Conservation (phyloP, 2,797 vertebrate genomes). For the Agapornis canus region DNA sequence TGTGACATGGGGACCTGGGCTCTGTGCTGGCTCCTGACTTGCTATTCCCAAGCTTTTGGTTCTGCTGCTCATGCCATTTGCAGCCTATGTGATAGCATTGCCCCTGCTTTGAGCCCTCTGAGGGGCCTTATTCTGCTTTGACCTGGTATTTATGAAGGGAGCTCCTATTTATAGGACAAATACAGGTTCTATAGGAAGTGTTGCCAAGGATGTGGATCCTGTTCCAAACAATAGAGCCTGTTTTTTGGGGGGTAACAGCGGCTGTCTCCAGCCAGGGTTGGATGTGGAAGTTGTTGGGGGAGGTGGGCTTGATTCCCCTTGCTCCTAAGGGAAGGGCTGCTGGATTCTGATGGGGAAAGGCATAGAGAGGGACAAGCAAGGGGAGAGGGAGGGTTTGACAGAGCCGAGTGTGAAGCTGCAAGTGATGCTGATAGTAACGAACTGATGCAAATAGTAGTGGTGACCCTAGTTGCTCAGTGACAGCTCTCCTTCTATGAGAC, state of each 20-base stretch:
- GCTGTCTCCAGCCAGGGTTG: not conserved
- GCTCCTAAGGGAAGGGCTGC: not conserved
- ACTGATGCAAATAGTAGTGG: not conserved
- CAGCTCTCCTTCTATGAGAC: not conserved
- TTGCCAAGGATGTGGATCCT: conserved; percentile 36
- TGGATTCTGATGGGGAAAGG: not conserved
- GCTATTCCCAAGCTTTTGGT: not conserved
- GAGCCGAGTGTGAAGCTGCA: not conserved
- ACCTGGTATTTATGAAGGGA: not conserved
- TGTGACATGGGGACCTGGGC: accelerated
- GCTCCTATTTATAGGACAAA: not conserved
- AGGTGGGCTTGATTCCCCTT: not conserved
- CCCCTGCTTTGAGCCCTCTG: not conserved
- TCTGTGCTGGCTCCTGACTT: not conserved
- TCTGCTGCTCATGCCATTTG: not conserved
- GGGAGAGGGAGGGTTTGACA: not conserved
- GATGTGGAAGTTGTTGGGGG: not conserved
- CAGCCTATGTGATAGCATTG: not conserved
- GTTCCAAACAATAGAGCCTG: not conserved
- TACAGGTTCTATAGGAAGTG: not conserved
- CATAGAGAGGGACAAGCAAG: too few species aligned
- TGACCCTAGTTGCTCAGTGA: not conserved
- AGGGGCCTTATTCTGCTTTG: not conserved
- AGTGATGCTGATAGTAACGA: not conserved
- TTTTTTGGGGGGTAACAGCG: accelerated